Base-by-base conservation (phyloP, 1,140 invertebrate species). In the Chymomyza costata region DNA sequence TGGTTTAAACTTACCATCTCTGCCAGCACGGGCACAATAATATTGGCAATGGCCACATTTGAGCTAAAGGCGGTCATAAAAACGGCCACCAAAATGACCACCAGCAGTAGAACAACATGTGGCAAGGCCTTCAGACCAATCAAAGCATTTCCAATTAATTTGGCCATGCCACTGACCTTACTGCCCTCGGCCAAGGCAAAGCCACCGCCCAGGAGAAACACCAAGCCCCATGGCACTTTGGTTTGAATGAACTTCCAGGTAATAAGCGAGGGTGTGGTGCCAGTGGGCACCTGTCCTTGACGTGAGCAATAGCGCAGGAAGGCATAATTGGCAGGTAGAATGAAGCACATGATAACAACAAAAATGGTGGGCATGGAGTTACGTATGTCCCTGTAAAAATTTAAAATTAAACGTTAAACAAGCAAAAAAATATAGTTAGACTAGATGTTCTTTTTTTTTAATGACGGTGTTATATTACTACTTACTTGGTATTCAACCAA, bases 121-220 rank as follows among this genome's bases (percentile, higher is more conserved):
- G 88, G 88, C 2, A 92, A 76, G 0, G 85, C 80, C 11, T 88
- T 81, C 0, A 93, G 85, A 0, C 88, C 88, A 43, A 83, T 86
- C 5, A 93, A 84, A 6, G 91, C 89, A 0, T 89, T 71, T 0
- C 94, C 94, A 43, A 96, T 88, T 85, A 92, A 88, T 1, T 85
- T 76, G 0, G 94, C 95, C 59, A 97, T 89, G 0, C 92, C 92
- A 0, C 93, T 95, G 6, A 86, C 87, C 62, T 93, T 91, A 58
- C 92, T 93, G 37, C 92, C 95, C 37, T 93, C 90, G 0, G 96
- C 95, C 14, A 97, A 87, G 0, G 95, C 94, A 84, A 97, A 96
- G 0, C 95, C 95, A 37, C 94, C 94, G 21, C 94, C 88, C 10
- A 94, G 86, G 39, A 94, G 88, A 65, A 93, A 90, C 13, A 94